Percentiles rank a stretch among this genome's conserved stretches.
phyloP scores from a whole-genome alignment of 2,888 invertebrate genomes.

The Synanthedon tipuliformis region DNA sequence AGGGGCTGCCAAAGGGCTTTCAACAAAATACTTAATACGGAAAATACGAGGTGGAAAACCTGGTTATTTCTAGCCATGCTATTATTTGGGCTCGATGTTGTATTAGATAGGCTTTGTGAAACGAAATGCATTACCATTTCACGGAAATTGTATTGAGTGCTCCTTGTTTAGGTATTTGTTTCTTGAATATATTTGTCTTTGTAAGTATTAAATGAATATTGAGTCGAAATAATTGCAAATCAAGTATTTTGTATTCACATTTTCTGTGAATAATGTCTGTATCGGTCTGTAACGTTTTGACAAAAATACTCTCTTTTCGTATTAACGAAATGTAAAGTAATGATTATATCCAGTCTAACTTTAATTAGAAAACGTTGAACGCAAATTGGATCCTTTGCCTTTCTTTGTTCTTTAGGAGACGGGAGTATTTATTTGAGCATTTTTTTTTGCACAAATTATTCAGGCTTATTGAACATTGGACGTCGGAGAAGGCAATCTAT shows the following conservation, averaged over 20 bases:
- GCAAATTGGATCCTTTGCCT: slow-evolving; percentile 31
- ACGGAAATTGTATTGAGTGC: slow-evolving; percentile 5
- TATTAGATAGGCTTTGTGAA: slow-evolving; percentile 26
- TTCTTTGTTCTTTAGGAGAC: slow-evolving; percentile 31
- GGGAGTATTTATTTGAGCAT: slow-evolving; percentile 33
- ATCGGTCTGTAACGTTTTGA: too few relatives aligned
- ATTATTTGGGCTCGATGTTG: slow-evolving; percentile 31
- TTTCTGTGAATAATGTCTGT: too few relatives aligned
- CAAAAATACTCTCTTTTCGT: background rate
- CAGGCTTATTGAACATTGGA: slow-evolving; percentile 50
- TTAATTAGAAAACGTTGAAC: slow-evolving; percentile 36
- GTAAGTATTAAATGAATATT: too few relatives aligned
- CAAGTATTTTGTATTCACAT: too few relatives aligned
- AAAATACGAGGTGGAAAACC: slow-evolving; percentile 55
- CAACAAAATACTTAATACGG: slow-evolving; percentile 60
- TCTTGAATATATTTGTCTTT: background rate
- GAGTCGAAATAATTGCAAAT: too few relatives aligned
- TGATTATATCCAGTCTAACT: background rate
- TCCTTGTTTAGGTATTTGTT: slow-evolving; percentile 1
- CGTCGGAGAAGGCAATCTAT: slow-evolving; percentile 43
- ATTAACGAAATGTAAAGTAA: background rate
- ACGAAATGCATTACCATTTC: slow-evolving; percentile 27
- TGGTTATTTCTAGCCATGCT: slow-evolving; percentile 39
- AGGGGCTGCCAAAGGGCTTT: slow-evolving; percentile 52
- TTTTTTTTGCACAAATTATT: slow-evolving; percentile 51